Evolutionary conservation across 1,140 invertebrate genomes (phyloP).

Genomic region (Anagrus nilaparvatae): DNA sequence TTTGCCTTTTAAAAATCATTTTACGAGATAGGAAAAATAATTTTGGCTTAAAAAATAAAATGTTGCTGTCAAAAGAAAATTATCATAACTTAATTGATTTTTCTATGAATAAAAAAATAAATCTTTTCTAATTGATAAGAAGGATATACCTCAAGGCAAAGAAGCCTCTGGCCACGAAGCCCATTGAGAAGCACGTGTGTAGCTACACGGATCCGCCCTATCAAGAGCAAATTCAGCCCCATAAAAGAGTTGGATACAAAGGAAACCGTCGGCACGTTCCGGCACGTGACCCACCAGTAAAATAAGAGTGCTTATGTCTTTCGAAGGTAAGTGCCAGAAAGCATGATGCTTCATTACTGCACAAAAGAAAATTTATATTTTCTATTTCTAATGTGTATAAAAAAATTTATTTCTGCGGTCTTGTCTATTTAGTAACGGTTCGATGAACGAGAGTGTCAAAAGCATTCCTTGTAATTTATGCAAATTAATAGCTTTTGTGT

Average conservation of each 20-base stretch:
- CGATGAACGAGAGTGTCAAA: constrained; percentile 6
- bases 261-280: constrained; percentile 5
- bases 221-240: not conserved
- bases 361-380: no score
- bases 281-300: constrained; percentile 12
- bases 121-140: no score
- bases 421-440: constrained; percentile 13
- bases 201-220: constrained; percentile 4
- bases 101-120: constrained; percentile 1
- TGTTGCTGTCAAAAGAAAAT: no score
- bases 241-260: not conserved
- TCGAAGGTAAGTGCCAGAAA: constrained; percentile 8
- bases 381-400: no score
- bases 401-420: no score
- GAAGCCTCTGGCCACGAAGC: constrained; percentile 3
- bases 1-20: no score
- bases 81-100: not conserved
- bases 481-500: no score
- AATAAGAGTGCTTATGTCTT: not conserved
- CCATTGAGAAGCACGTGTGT: constrained; percentile 9
- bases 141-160: constrained; percentile 6
- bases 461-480: no score
- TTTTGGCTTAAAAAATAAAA: no score
- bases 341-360: no score
- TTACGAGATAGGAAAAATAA: no score